Evolutionary conservation across 1,140 invertebrate species (phyloP), one percentile per base, ranked within the genome.

Genomic region (Musca vetustissima): DNA sequence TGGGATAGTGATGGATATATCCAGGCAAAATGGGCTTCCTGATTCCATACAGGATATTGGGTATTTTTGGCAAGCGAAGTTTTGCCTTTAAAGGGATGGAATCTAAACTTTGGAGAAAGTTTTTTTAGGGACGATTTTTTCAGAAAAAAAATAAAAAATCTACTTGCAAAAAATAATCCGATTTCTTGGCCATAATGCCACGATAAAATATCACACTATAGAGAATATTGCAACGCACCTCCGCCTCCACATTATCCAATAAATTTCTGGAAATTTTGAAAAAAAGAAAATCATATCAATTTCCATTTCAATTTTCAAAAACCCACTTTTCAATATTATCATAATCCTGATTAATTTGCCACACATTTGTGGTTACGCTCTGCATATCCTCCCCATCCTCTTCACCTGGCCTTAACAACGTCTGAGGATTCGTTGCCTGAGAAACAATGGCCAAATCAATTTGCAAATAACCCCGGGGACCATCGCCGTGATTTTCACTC

Each of bases 301-400:
- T 32, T 32, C 11, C 36, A n/a, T 21, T 66, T 19, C 1, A 24
- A 4, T 11, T 11, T 43, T 43, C 19, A 73, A 48, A 65, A 19
- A 14, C 73, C 2, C 32, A 92, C 91, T 87, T 88, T 83, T 93
- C 90, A 49, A 93, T 92, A 74, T 92, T 90, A 72, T 93, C 90
- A 36, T 74, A 82, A 47, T 77, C 76, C 64, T 89, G 88, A 61
- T 88, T 87, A 59, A 88, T 86, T 47, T 85, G 84, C 73, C 72
- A 88, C 84, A 36, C 88, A 86, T 69, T 88, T 6, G 36, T 43
- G 36, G 36, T 43, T 13, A 43, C 36, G 36, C 36, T 43, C 77
- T 76, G 17, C 7, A 32, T 64, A 0, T 72, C 48, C 8, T 52
- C n/a, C n/a, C n/a, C 55, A 11, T 65, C 32, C 0, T 76, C 73